Evolutionary conservation across 2,888 invertebrate species (phyloP), one percentile per base, ranked within the genome.

Genomic region (Busseola fusca): DNA sequence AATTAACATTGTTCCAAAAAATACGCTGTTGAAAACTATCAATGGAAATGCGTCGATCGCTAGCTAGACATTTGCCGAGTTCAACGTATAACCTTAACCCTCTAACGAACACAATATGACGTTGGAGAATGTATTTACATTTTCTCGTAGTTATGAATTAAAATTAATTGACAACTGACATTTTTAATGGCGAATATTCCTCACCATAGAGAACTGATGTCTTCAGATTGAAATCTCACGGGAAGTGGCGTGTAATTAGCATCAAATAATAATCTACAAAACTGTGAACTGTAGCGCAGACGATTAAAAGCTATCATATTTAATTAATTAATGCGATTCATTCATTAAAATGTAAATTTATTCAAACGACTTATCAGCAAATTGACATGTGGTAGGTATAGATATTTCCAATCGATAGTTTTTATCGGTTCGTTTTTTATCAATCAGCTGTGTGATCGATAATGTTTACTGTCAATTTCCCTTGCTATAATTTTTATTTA

Each of bases 331-430:
- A 85, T 80, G 63, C 69, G 62, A 87, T 87, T 88, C 85, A 87
- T 88, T 88, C 80, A 90, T 90, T 90, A 87, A 86, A 80, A 88
- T 88, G 87, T 72, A 87, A 90, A 89, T 91, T 88, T 88, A 91
- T 91, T 89, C 91, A 87, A 83, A 86, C 86, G 81, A 85, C 86
- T 87, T 90, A 91, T 89, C 89, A 86, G 85, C 83, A 60, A 85
- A 88, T 84, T 89, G 91, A 90, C 90, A 88, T 87, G 87, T 85
- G 82, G 84, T 87, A 84, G 64, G 77, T 83, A 83, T 82, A 80
- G 78, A 81, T 80, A 74, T 73, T 76, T 83, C 64, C 74, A 81
- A 84, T 84, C 87, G 85, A 79, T 83, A 76, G 78, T 87, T 88
- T 87, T 86, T 87, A 84, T 87, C 77, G 66, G 45, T 64, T 68